These are phyloP conservation scores for Conomelus anceps DNA, from an alignment of 2,888 invertebrate genomes.

Conservation along the genomic window DNA sequence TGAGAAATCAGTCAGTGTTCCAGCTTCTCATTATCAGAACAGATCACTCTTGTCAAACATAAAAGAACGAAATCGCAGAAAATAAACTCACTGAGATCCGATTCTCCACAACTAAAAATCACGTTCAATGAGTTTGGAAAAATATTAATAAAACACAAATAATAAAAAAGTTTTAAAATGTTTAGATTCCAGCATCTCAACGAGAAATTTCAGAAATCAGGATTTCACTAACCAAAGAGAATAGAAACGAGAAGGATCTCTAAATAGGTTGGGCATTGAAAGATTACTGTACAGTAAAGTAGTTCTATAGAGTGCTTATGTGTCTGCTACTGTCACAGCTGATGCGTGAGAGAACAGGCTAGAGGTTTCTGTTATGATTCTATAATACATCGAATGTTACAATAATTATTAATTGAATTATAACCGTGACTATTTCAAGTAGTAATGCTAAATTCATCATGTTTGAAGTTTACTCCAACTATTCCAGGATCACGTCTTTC, in stretches of 20 bases:
- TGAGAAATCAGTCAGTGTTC: neutral
- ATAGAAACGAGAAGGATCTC: neutral
- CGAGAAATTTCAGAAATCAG: neutral
- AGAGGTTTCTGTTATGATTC: too few species aligned
- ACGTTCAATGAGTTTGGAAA: neutral
- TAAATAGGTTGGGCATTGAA: neutral
- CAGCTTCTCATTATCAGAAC: neutral
- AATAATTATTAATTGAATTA: too few species aligned
- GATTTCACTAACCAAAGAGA: neutral
- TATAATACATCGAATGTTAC: neutral
- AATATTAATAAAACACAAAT: neutral
- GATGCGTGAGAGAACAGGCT: neutral
- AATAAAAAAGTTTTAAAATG: neutral
- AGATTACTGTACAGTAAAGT: neutral
- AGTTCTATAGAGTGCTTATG: neutral
- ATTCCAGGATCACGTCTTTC: too few species aligned
- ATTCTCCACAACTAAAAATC: neutral
- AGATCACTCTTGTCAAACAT: neutral
- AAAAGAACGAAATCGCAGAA: neutral
- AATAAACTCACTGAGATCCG: neutral
- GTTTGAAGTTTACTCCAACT: too few species aligned
- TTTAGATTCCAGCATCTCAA: neutral
- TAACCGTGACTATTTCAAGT: too few species aligned
- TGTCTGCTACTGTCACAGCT: neutral
- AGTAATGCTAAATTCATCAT: too few species aligned